Percentiles rank a stretch among this genome's conserved stretches.
Evolutionary conservation across 2,113 vertebrate genomes (phyloP).

Genomic region (Heloderma charlesbogerti): DNA sequence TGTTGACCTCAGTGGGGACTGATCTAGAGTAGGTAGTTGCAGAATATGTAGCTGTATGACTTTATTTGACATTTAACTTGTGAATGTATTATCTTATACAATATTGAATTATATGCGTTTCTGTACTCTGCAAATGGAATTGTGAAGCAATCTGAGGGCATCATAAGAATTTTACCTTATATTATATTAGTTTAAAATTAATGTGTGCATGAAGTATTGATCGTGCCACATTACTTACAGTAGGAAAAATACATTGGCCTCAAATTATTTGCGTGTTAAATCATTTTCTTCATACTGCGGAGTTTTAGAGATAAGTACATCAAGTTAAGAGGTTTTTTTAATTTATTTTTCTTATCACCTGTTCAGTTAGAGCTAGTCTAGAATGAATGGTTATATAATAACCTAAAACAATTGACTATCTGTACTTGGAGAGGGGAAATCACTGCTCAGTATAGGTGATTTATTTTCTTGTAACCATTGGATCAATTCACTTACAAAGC

Average conservation of each 20-base stretch:
- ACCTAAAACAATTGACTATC: slow-evolving; percentile 20
- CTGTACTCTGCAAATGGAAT: slow-evolving; percentile 23
- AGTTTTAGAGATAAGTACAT: neutral
- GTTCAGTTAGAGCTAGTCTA: accelerated
- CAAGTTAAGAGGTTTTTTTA: neutral
- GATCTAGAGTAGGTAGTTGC: neutral
- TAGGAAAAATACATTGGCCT: neutral
- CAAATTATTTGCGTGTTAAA: neutral
- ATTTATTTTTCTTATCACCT: neutral
- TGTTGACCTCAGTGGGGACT: neutral
- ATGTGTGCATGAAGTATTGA: slow-evolving; percentile 27
- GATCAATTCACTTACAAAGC: slow-evolving; percentile 24
- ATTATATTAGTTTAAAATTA: neutral
- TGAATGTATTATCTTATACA: neutral
- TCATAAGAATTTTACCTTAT: slow-evolving; percentile 1
- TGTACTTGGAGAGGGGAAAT: slow-evolving; percentile 25
- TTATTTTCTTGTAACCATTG: slow-evolving; percentile 28
- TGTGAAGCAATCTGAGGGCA: neutral
- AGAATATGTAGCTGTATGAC: neutral
- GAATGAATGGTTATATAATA: neutral
- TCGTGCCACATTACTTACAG: neutral
- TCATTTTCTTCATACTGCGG: neutral
- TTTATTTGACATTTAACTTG: neutral
- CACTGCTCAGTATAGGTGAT: neutral
- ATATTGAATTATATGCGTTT: neutral